phyloP scores from a whole-genome alignment of 2,888 invertebrate genomes.

The Eilema sororculum region DNA sequence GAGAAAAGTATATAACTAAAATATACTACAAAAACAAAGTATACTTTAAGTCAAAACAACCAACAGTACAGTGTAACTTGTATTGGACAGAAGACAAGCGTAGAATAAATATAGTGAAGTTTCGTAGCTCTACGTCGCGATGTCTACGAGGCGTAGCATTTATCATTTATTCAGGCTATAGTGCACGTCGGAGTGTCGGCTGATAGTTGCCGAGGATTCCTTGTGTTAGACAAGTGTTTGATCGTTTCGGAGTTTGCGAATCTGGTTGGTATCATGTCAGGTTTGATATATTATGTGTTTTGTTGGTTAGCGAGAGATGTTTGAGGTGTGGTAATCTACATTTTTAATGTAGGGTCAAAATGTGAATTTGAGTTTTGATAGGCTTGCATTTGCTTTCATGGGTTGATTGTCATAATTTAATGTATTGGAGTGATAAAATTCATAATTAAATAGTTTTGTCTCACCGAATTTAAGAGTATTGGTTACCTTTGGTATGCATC shows the following conservation, averaged over 20 bases:
- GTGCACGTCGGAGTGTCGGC: constrained; percentile 63
- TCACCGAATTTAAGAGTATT: too few relatives aligned
- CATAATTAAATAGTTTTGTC: too few relatives aligned
- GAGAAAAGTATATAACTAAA: not conserved
- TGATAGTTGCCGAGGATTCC: constrained; percentile 47
- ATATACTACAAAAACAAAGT: not conserved
- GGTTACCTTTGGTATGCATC: not conserved
- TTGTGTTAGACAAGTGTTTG: constrained; percentile 48
- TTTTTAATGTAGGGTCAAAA: not conserved
- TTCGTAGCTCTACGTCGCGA: constrained; percentile 57
- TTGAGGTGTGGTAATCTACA: not conserved
- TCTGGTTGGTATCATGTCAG: not conserved
- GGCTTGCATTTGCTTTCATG: not conserved
- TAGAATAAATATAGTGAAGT: constrained; percentile 33
- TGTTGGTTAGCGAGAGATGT: not conserved
- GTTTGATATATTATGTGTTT: not conserved
- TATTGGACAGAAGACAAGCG: constrained; percentile 40
- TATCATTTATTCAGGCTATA: constrained; percentile 78
- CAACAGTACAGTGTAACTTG: constrained; percentile 18
- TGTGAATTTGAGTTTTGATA: not conserved
- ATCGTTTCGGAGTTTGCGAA: constrained; percentile 34
- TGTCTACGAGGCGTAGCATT: constrained; percentile 65
- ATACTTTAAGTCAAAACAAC: constrained; percentile 5
- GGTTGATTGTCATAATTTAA: not conserved
- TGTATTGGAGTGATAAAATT: too few relatives aligned